Percentiles rank a stretch among this genome's conserved stretches.
These are phyloP conservation scores for Muscicapa comitata DNA, from an alignment of 2,797 vertebrate genomes.

Conservation along the genomic window DNA sequence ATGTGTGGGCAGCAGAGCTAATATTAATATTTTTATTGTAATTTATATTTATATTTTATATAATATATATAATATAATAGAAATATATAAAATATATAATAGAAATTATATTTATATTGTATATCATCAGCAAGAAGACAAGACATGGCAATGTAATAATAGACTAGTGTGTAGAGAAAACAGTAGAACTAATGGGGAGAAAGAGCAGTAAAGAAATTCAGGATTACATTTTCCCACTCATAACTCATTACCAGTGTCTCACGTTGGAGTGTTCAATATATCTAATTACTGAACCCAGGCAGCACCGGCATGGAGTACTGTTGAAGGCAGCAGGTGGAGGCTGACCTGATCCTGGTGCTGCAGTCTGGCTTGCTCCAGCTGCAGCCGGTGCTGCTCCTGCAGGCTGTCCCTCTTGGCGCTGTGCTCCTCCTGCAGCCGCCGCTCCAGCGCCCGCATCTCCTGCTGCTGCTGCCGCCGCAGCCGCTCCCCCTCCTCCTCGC, in stretches of 20 bases:
- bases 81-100: too few relatives aligned
- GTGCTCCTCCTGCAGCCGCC: slow-evolving; percentile 80
- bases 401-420: slow-evolving; percentile 71
- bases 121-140: background rate
- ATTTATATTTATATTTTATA: too few relatives aligned
- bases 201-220: background rate
- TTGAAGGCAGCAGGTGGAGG: background rate
- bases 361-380: slow-evolving; percentile 76
- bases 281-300: background rate
- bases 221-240: background rate
- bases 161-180: background rate
- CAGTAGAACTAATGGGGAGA: background rate
- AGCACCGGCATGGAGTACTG: too few relatives aligned
- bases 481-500: slow-evolving; percentile 82
- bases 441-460: slow-evolving; percentile 83
- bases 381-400: slow-evolving; percentile 74
- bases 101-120: too few relatives aligned
- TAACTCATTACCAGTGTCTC: background rate
- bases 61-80: too few relatives aligned
- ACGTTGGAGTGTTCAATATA: background rate
- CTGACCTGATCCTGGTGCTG: slow-evolving; percentile 87
- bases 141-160: background rate
- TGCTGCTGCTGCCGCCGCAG: slow-evolving; percentile 82
- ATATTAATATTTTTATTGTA: background rate
- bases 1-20: background rate